Evolutionary conservation across 2,113 vertebrate genomes (phyloP), one percentile per base, ranked within the genome.

Genomic region (Otocyon megalotis): DNA sequence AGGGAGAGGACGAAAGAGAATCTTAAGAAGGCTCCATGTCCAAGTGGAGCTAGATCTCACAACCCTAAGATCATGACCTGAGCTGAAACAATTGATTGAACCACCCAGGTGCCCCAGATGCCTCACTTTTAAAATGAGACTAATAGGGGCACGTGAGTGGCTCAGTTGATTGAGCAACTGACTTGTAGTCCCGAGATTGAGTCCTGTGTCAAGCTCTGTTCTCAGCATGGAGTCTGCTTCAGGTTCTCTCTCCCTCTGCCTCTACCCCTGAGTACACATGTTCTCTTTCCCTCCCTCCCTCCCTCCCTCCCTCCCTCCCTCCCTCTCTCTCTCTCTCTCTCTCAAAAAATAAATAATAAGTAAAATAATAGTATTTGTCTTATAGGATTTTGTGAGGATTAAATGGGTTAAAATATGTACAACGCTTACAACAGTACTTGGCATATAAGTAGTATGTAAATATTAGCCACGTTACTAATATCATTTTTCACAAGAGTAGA

Each of bases 311-410:
- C 65, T 19, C 16, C 8, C 30, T n/a, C 28, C 24, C 72, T 50
- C 37, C 3, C 63, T 74, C 43, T 74, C 35, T 43, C 72, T 50
- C 37, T 6, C 63, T 74, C 43, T 74, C 35, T 43, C 24, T 76
- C 72, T 76, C 24, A 76, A 76, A 28, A 76, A 28, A 76, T 48
- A 76, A 76, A 28, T 48, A 35, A 35, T 69, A 35, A 35, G n/a
- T 35, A 2, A 19, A n/a, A 43, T 58, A 19, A 89, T 24, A 62
- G 22, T 37, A 37, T 28, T 94, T 71, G 11, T 28, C 30, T 79
- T 50, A 15, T 24, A 85, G 63, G 83, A 83, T 80, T 96, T 86
- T 85, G 74, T 84, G 62, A 88, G 26, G 50, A 74, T 84, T 86
- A 79, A 67, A 48, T 50, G 32, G 22, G 56, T 81, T 97, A 79